phyloP scores from a whole-genome alignment of 2,113 vertebrate genomes.

The Nibea albiflora region DNA sequence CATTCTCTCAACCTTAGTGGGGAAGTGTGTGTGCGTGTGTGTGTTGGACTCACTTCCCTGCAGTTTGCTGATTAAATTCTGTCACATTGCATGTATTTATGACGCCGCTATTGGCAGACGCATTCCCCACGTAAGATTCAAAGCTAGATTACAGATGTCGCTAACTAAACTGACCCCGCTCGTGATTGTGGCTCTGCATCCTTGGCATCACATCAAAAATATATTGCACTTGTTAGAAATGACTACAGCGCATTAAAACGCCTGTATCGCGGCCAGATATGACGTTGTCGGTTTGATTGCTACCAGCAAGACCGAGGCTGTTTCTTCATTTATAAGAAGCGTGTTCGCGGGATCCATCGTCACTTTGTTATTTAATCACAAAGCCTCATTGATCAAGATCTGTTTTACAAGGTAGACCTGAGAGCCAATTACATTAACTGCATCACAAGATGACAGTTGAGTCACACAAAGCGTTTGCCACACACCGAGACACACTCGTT shows the following conservation, averaged over 20 bases:
- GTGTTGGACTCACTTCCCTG: constrained; percentile 23
- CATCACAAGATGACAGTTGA: not conserved
- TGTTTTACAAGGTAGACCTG: not conserved
- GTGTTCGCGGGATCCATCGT: not conserved
- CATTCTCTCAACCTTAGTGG: constrained; percentile 62
- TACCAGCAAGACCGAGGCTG: not conserved
- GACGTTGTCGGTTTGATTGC: constrained; percentile 1
- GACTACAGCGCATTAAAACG: constrained; percentile 13
- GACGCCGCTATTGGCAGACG: constrained; percentile 38
- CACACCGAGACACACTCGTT: not conserved
- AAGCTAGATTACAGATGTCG: constrained; percentile 61
- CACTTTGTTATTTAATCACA: constrained; percentile 2
- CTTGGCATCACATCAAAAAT: constrained; percentile 24
- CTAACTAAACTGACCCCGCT: constrained; percentile 4
- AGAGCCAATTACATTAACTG: not conserved
- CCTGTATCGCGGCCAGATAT: constrained; percentile 13
- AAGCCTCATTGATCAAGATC: not conserved
- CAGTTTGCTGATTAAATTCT: constrained; percentile 46
- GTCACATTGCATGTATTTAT: constrained; percentile 54
- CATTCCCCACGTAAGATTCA: constrained; percentile 23
- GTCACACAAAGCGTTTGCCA: not conserved
- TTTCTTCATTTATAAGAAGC: not conserved
- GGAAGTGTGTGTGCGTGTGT: constrained; percentile 5
- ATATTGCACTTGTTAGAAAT: constrained; percentile 26
- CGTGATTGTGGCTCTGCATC: constrained; percentile 35